These are phyloP conservation scores for Drosophila lini DNA, from an alignment of 1,140 invertebrate genomes.

Conservation along the genomic window DNA sequence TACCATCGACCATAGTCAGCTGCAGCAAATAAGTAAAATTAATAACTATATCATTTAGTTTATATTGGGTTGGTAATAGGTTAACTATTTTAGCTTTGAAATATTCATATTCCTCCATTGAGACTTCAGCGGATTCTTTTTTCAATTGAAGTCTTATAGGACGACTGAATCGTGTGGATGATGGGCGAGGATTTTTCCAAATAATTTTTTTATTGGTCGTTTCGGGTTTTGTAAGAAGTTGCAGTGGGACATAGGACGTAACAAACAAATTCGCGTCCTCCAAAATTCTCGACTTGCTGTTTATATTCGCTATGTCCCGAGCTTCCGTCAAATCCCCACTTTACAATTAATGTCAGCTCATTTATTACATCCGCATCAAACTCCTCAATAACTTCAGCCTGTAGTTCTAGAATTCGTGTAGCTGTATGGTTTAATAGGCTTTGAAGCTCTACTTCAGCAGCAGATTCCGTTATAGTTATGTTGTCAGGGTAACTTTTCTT, in stretches of 20 bases:
- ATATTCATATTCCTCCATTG: conserved; percentile 14
- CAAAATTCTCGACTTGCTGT: conserved; percentile 10
- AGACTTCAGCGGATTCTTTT: conserved; percentile 6
- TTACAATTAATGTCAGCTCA: conserved; percentile 15
- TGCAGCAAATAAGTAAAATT: conserved; percentile 14
- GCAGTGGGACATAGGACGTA: conserved; percentile 9
- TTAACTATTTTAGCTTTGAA: conserved; percentile 6
- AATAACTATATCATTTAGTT: conserved; percentile 3
- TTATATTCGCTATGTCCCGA: conserved; percentile 20
- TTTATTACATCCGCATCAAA: conserved; percentile 14
- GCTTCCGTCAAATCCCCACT: conserved; percentile 19
- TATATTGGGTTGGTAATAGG: conserved; percentile 11
- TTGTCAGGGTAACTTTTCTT: conserved; percentile 25
- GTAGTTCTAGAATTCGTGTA: conserved; percentile 10
- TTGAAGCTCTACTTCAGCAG: conserved; percentile 9
- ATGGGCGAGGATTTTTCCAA: conserved; percentile 16
- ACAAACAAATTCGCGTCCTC: conserved; percentile 7
- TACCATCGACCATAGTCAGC: background rate
- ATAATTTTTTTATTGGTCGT: conserved; percentile 11
- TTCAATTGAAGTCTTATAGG: conserved; percentile 8
- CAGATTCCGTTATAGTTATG: conserved; percentile 20
- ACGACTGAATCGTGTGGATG: conserved; percentile 7
- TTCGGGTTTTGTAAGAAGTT: conserved; percentile 3
- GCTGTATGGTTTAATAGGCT: conserved; percentile 11
- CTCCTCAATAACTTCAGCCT: conserved; percentile 12